These are phyloP conservation scores for Danio tinwini DNA, from an alignment of 2,797 vertebrate genomes.

Conservation along the genomic window DNA sequence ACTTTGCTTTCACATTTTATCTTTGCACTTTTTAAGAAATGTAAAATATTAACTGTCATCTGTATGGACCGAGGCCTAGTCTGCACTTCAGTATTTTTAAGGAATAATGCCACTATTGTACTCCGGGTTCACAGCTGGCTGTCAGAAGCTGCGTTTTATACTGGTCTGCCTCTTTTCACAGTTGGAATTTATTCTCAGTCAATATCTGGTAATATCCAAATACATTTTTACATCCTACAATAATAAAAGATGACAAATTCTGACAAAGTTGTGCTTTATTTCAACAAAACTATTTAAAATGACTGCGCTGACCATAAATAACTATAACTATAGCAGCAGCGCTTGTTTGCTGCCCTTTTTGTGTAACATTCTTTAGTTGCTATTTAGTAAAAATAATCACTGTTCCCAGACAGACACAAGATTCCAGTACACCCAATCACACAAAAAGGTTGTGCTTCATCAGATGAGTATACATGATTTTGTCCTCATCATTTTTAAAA, in stretches of 20 bases:
- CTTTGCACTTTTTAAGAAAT: conserved; percentile 38
- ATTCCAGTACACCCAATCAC: conserved; percentile 17
- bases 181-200: not conserved
- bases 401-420: not conserved
- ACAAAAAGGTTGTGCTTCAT: conserved; percentile 38
- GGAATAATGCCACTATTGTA: conserved; percentile 73
- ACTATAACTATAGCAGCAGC: not conserved
- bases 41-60: conserved; percentile 58
- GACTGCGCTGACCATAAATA: not conserved
- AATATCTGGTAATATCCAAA: not conserved
- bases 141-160: conserved; percentile 62
- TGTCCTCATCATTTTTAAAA: conserved; percentile 31
- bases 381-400: conserved; percentile 1
- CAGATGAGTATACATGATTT: not conserved
- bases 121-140: conserved; percentile 69
- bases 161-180: not conserved
- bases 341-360: conserved; percentile 13
- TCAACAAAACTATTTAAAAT: not conserved
- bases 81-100: conserved; percentile 24
- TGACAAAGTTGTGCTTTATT: conserved; percentile 2
- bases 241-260: not conserved
- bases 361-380: conserved; percentile 12
- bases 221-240: not conserved
- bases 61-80: conserved; percentile 51
- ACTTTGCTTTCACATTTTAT: not conserved